phyloP scores from a whole-genome alignment of 2,797 vertebrate genomes.

The Rhinoraja longicauda region DNA sequence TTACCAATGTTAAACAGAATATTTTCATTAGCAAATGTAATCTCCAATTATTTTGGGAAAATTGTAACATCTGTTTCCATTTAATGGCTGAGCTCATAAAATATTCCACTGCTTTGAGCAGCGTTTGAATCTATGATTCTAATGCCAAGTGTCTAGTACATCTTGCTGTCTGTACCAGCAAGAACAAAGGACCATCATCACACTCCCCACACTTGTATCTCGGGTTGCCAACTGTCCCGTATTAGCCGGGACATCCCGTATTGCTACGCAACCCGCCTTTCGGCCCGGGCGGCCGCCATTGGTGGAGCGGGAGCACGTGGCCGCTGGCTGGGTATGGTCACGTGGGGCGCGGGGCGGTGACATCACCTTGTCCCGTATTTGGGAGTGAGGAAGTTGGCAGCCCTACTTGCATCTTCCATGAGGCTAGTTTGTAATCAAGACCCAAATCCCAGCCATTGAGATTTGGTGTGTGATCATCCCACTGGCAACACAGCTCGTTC shows the following conservation, averaged over 20 bases:
- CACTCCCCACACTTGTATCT: neutral
- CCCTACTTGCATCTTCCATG: neutral
- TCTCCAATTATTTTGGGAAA: neutral
- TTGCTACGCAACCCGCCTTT: too few species aligned
- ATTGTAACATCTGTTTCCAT: neutral
- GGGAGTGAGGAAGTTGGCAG: too few species aligned
- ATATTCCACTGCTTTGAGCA: neutral
- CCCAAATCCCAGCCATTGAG: neutral
- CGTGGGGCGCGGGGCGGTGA: too few species aligned
- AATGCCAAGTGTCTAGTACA: neutral
- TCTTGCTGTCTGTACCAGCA: neutral
- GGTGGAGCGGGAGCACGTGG: too few species aligned
- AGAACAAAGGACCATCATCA: neutral
- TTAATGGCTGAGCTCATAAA: neutral
- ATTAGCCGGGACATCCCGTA: too few species aligned
- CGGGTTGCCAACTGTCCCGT: too few species aligned
- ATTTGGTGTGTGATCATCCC: neutral
- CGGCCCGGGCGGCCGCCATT: too few species aligned
- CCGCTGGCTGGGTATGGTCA: too few species aligned
- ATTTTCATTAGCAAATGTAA: slow-evolving; percentile 23
- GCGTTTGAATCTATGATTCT: neutral
- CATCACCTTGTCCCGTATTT: too few species aligned
- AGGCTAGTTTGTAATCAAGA: neutral
- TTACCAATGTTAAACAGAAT: neutral
- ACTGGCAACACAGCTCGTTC: neutral